These are phyloP conservation scores for Myiopsitta monachus DNA, from an alignment of 2,113 vertebrate genomes.

Conservation along the genomic window DNA sequence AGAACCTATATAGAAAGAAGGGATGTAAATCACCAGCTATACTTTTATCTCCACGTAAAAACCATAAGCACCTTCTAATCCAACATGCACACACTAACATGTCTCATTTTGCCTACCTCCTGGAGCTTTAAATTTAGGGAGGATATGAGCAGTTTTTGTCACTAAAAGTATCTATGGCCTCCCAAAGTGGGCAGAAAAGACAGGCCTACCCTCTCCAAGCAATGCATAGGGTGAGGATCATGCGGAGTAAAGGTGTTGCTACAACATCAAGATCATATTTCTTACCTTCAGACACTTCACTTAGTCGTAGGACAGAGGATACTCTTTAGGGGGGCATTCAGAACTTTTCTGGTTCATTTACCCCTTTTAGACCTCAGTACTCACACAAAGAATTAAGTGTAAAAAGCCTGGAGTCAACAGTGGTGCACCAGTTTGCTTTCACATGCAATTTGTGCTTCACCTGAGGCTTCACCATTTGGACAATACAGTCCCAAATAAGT, in stretches of 20 bases:
- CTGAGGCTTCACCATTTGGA: background rate
- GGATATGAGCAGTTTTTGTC: background rate
- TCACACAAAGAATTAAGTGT: background rate
- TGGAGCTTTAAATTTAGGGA: background rate
- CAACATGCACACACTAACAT: background rate
- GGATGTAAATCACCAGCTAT: background rate
- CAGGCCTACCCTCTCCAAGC: background rate
- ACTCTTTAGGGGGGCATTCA: background rate
- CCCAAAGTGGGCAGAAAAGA: background rate
- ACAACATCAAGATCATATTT: background rate
- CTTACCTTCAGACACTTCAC: background rate
- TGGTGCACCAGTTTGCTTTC: background rate
- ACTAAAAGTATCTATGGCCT: background rate
- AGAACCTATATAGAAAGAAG: background rate
- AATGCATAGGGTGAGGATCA: rapidly evolving
- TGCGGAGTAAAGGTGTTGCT: background rate
- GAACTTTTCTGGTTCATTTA: background rate
- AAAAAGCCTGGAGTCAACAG: background rate
- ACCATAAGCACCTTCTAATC: background rate
- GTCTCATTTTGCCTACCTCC: background rate
- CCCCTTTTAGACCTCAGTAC: background rate
- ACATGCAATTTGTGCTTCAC: background rate
- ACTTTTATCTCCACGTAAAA: background rate
- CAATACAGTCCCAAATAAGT: background rate
- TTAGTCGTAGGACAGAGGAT: background rate